These are phyloP conservation scores for Poeciliopsis turrubarensis DNA, from an alignment of 2,113 vertebrate species.

Conservation along the genomic window DNA sequence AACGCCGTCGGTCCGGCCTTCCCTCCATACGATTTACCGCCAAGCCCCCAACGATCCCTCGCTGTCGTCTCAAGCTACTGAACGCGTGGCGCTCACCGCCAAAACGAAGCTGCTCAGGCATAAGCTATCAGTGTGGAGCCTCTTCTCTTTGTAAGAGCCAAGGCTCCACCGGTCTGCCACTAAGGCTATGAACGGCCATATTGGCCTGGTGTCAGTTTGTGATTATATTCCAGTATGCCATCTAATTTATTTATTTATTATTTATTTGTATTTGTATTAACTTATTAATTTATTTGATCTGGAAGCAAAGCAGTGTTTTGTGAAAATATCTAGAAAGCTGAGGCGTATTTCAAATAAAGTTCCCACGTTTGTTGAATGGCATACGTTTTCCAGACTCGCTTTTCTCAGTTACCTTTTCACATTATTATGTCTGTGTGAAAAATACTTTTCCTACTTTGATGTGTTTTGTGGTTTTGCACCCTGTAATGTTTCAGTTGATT, in stretches of 20 bases:
- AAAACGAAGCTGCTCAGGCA: conserved; percentile 28
- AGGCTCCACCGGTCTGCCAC: conserved; percentile 3
- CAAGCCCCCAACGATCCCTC: conserved; percentile 11
- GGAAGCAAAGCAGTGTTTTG: not conserved
- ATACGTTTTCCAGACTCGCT: too few species aligned
- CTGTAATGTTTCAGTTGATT: not conserved
- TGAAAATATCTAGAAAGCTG: not conserved
- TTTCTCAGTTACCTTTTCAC: too few species aligned
- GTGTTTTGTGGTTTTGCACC: not conserved
- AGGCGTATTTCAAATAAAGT: too few species aligned
- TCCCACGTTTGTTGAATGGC: too few species aligned
- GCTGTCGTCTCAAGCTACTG: conserved; percentile 35
- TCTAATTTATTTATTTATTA: conserved; percentile 53
- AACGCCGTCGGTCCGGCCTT: conserved; percentile 10
- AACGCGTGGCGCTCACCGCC: conserved; percentile 22
- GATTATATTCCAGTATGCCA: conserved; percentile 41
- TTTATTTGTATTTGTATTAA: conserved; percentile 56
- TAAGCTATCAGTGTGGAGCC: conserved; percentile 36
- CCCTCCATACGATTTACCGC: not conserved
- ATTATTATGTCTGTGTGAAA: not conserved
- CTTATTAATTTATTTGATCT: conserved; percentile 52
- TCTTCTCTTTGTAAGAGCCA: conserved; percentile 8
- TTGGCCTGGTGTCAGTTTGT: conserved; percentile 17
- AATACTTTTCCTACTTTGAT: not conserved
- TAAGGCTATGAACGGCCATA: conserved; percentile 18